phyloP scores from a whole-genome alignment of 2,888 invertebrate species.

The Cerastis leucographa region DNA sequence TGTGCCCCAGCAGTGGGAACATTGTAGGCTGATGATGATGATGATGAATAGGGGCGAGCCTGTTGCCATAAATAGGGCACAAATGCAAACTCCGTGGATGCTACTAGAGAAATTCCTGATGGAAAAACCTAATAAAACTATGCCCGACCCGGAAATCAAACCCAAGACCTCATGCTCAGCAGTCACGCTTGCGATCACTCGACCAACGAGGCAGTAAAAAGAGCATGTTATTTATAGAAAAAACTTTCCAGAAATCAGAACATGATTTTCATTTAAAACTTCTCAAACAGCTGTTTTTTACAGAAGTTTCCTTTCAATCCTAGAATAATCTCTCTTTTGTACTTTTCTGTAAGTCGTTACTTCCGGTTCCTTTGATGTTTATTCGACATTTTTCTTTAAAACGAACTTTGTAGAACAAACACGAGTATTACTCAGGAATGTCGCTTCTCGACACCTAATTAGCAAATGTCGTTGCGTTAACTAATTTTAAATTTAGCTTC shows the following conservation, averaged over 20 bases:
- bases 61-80: no score
- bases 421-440: constrained; percentile 42
- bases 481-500: constrained; percentile 18
- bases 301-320: constrained; percentile 39
- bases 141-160: no score
- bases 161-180: no score
- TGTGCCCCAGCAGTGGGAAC: no score
- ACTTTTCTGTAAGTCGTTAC: constrained; percentile 4
- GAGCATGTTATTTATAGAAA: neutral
- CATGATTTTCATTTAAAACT: neutral
- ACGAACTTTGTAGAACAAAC: constrained; percentile 42
- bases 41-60: no score
- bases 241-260: neutral
- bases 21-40: no score
- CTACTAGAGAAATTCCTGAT: no score
- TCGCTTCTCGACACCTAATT: constrained; percentile 57
- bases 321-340: constrained; percentile 5
- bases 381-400: constrained; percentile 38
- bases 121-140: no score
- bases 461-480: constrained; percentile 41
- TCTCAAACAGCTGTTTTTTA: neutral
- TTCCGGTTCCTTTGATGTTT: constrained; percentile 35
- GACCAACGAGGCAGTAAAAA: no score
- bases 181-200: no score
- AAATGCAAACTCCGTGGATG: no score